Evolutionary conservation across 1,140 invertebrate species (phyloP).

Genomic region (Papilio dardanus): DNA sequence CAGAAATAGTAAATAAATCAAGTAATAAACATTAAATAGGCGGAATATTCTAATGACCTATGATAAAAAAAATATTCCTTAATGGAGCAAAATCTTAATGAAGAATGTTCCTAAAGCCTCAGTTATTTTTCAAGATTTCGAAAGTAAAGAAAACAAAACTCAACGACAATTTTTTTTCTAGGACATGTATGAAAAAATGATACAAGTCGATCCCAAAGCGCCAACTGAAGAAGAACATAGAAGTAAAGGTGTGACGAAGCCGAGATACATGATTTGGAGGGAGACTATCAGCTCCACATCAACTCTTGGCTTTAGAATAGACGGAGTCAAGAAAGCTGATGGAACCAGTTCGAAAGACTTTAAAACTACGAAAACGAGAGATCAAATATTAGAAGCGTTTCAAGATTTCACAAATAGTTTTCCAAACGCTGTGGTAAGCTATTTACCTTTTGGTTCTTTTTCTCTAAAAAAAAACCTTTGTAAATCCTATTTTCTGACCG

Average conservation of each 20-base stretch:
- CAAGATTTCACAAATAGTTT: constrained; percentile 92
- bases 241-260: constrained; percentile 96
- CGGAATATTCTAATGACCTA: not conserved
- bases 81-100: too few species aligned
- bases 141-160: not conserved
- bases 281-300: constrained; percentile 98
- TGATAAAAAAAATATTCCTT: not conserved
- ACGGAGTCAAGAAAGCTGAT: constrained; percentile 95
- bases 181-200: constrained; percentile 99
- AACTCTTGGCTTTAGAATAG: constrained; percentile 97
- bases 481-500: too few species aligned
- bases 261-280: constrained; percentile 98
- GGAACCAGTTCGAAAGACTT: constrained; percentile 97
- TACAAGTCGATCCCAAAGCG: constrained; percentile 95
- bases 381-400: constrained; percentile 92
- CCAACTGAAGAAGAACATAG: constrained; percentile 95
- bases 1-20: constrained; percentile 6
- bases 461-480: too few species aligned
- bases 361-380: constrained; percentile 95
- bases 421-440: constrained; percentile 89
- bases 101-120: too few species aligned
- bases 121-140: not conserved
- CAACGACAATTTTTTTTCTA: constrained; percentile 56
- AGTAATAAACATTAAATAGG: not conserved
- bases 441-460: not conserved